A percentile compares a stretch with the other conserved stretches of the same genome.
Conservation (phyloP, 2,113 vertebrate species). For the Guaruba guarouba region DNA sequence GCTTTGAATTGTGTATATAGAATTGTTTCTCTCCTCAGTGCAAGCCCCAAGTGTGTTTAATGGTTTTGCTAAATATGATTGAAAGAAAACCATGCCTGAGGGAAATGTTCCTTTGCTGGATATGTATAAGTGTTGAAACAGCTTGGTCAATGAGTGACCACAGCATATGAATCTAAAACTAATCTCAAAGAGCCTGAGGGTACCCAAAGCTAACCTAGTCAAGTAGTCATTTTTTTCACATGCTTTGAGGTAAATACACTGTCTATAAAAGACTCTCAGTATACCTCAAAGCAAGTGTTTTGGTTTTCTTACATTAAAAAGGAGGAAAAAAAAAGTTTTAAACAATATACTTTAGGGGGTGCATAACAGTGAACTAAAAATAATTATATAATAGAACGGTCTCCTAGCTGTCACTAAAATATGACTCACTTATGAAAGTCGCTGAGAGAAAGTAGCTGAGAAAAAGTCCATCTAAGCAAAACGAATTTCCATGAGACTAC, state of each 20-base stretch:
- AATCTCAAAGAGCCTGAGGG: slow-evolving; percentile 77
- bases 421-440: background rate
- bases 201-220: slow-evolving; percentile 66
- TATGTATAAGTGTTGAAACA: slow-evolving; percentile 63
- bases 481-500: background rate
- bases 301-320: slow-evolving; percentile 55
- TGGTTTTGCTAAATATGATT: slow-evolving; percentile 73
- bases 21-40: slow-evolving; percentile 60
- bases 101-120: slow-evolving; percentile 69
- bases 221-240: slow-evolving; percentile 69
- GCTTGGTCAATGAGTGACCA: slow-evolving; percentile 73
- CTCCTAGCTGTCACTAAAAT: background rate
- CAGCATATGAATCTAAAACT: slow-evolving; percentile 79
- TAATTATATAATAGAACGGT: background rate
- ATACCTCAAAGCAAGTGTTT: slow-evolving; percentile 30
- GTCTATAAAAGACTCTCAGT: slow-evolving; percentile 54
- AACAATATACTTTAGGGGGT: background rate
- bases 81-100: slow-evolving; percentile 66
- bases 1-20: slow-evolving; percentile 2
- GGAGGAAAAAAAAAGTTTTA: background rate
- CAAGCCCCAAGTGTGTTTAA: slow-evolving; percentile 61
- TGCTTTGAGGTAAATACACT: slow-evolving; percentile 59
- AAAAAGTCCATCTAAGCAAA: background rate
- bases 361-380: background rate
- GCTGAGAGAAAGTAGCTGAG: background rate